A percentile compares a stretch with the other conserved stretches of the same genome.
Conservation (phyloP, 2,113 vertebrate genomes). For the Laterallus jamaicensis region DNA sequence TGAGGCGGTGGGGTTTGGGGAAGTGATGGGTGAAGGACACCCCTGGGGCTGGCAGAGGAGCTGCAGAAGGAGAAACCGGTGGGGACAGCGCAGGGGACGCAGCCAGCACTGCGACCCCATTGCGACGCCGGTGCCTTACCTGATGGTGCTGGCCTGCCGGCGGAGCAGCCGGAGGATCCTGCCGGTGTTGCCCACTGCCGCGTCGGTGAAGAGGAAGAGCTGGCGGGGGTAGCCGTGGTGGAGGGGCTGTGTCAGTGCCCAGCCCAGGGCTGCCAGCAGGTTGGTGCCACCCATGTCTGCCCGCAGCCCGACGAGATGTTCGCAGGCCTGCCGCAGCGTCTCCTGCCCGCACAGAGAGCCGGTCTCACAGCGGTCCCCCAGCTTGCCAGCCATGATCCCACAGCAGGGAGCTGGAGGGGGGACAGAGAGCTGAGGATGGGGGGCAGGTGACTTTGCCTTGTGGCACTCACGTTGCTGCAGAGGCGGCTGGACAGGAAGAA, state of each 20-base stretch:
- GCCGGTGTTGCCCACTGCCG: slow-evolving; percentile 65
- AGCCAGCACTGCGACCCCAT: rapidly evolving
- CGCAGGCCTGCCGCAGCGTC: slow-evolving; percentile 76
- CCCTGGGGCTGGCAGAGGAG: rapidly evolving
- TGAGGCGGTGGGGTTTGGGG: rapidly evolving
- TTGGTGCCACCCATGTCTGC: slow-evolving; percentile 72
- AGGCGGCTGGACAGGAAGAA: slow-evolving; percentile 87
- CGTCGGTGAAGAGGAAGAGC: slow-evolving; percentile 86
- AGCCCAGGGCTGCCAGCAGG: slow-evolving; percentile 84
- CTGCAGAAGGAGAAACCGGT: neutral
- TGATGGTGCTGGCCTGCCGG: slow-evolving; percentile 83
- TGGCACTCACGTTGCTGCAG: slow-evolving; percentile 85
- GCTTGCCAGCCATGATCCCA: neutral
- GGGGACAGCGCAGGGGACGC: rapidly evolving
- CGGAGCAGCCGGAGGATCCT: slow-evolving; percentile 88
- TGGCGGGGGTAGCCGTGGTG: slow-evolving; percentile 89
- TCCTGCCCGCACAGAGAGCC: slow-evolving; percentile 65
- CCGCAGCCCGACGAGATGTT: slow-evolving; percentile 81
- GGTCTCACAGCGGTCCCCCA: rapidly evolving
- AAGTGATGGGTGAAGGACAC: neutral
- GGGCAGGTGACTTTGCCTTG: neutral
- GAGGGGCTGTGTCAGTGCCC: slow-evolving; percentile 86
- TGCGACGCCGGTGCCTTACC: slow-evolving; percentile 50
- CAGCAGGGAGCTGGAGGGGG: rapidly evolving
- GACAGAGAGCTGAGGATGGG: neutral